Conservation (phyloP, 2,113 vertebrate genomes). For the Uropsilus gracilis region DNA sequence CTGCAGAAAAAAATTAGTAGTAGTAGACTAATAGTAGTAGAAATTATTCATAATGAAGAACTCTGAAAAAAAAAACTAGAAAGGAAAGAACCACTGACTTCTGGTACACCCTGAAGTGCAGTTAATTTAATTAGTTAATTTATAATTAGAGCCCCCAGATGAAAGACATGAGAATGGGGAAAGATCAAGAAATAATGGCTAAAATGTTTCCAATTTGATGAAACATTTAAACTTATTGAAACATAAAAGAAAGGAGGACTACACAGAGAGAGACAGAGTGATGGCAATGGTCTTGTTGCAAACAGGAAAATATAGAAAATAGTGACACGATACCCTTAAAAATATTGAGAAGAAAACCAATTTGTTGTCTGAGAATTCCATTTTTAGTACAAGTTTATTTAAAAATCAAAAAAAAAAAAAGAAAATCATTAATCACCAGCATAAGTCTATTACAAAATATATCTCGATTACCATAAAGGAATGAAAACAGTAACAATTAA, state of each 20-base stretch:
- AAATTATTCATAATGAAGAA: neutral
- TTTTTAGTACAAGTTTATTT: neutral
- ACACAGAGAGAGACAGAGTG: neutral
- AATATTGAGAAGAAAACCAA: neutral
- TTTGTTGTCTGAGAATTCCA: neutral
- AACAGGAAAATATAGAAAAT: neutral
- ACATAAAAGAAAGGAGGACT: neutral
- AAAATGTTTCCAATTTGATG: neutral
- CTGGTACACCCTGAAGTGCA: neutral
- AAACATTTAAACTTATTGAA: neutral
- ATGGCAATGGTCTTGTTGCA: neutral
- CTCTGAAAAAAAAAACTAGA: neutral
- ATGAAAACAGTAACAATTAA: neutral
- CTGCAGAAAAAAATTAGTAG: neutral
- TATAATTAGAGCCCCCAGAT: neutral
- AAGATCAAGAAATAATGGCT: neutral
- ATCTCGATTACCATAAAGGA: neutral
- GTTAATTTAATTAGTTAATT: neutral
- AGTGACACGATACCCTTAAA: neutral
- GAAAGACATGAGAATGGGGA: rapidly evolving
- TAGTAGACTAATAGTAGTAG: neutral
- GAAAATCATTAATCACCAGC: neutral
- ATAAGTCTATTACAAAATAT: neutral
- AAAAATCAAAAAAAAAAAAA: neutral
- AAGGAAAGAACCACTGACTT: neutral